A percentile compares a stretch with the other conserved stretches of the same genome.
Conservation (phyloP, 2,113 vertebrate species). For the Mesitornis unicolor region DNA sequence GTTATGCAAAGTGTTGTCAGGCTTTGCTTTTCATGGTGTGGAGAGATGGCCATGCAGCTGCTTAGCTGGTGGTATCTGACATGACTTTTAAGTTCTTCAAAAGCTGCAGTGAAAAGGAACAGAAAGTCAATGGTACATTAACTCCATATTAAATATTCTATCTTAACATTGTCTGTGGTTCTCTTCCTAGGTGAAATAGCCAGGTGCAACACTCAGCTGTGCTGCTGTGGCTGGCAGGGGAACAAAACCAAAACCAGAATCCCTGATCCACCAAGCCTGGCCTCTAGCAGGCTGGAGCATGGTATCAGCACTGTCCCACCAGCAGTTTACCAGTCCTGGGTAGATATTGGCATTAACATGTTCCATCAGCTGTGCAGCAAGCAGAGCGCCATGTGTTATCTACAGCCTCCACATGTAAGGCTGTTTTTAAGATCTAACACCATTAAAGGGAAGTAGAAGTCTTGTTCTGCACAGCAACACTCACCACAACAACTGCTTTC, state of each 20-base stretch:
- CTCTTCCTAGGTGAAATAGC: not conserved
- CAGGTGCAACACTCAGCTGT: not conserved
- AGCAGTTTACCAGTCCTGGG: not conserved
- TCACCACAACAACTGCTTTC: not conserved
- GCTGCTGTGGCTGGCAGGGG: not conserved
- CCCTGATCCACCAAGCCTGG: not conserved
- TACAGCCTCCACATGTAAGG: not conserved
- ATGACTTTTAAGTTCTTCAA: not conserved
- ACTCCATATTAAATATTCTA: not conserved
- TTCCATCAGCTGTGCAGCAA: not conserved
- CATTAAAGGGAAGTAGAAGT: not conserved
- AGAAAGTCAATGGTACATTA: not conserved
- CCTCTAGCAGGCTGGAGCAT: not conserved
- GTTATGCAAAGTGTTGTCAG: not conserved
- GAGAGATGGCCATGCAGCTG: not conserved
- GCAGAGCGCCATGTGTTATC: not conserved
- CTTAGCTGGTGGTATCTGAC: not conserved
- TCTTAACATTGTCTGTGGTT: not conserved
- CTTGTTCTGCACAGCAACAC: not conserved
- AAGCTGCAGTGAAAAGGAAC: not conserved
- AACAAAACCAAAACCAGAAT: not conserved
- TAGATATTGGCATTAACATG: fast-evolving
- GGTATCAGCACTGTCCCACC: not conserved
- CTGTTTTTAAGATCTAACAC: not conserved
- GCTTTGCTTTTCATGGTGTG: not conserved